phyloP scores from a whole-genome alignment of 2,797 vertebrate species.

The Furcifer pardalis region DNA sequence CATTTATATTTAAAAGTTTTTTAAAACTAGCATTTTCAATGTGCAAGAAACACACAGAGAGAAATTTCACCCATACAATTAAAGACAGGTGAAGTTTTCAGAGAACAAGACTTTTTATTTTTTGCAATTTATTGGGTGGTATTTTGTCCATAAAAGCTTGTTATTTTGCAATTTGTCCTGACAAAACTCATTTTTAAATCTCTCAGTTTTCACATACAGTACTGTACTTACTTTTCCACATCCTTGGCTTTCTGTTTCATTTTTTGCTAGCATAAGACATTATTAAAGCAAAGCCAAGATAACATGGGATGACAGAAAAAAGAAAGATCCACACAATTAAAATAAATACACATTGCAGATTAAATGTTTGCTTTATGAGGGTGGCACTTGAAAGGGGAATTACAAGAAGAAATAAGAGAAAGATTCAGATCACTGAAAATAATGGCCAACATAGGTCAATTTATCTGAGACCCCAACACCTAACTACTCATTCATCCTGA shows the following conservation, averaged over 20 bases:
- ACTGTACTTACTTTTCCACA: neutral
- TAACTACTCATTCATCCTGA: constrained; percentile 21
- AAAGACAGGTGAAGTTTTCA: constrained; percentile 68
- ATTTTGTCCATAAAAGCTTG: constrained; percentile 15
- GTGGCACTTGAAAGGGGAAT: neutral
- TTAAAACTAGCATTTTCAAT: constrained; percentile 67
- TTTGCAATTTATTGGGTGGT: neutral
- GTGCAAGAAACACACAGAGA: constrained; percentile 47
- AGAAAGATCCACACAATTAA: constrained; percentile 30
- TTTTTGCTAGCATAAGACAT: constrained; percentile 12
- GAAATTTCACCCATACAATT: constrained; percentile 71
- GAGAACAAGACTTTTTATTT: constrained; percentile 33
- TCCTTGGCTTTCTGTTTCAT: constrained; percentile 14
- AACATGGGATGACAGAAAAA: constrained; percentile 20
- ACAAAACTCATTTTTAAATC: constrained; percentile 27
- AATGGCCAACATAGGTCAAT: constrained; percentile 4
- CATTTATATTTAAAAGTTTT: constrained; percentile 58
- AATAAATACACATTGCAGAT: constrained; percentile 29
- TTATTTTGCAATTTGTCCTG: constrained; percentile 24
- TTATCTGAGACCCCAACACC: neutral
- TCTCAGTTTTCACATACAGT: constrained; percentile 38
- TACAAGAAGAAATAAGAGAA: constrained; percentile 30
- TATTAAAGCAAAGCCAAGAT: constrained; percentile 48
- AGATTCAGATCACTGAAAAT: constrained; percentile 1
- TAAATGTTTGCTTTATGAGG: constrained; percentile 40